Conservation (phyloP, 1,140 invertebrate species). For the Nilaparvata lugens region DNA sequence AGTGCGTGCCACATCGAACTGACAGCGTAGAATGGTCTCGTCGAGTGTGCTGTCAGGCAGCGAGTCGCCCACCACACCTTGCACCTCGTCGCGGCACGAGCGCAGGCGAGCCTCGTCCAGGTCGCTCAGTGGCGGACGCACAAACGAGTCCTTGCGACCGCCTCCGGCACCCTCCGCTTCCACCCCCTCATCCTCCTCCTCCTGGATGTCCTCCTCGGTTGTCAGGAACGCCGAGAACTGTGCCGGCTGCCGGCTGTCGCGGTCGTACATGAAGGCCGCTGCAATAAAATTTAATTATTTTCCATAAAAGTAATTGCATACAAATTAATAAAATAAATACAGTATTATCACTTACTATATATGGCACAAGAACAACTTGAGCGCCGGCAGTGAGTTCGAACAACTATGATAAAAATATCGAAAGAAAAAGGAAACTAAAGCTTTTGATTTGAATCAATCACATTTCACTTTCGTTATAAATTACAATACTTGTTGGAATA, state of each 20-base stretch:
- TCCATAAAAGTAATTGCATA: no score
- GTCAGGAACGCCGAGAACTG: constrained; percentile 59
- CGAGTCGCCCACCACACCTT: constrained; percentile 68
- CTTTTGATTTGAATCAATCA: no score
- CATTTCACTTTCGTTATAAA: no score
- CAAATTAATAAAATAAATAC: no score
- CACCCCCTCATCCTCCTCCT: constrained; percentile 51
- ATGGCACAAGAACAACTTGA: no score
- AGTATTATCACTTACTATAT: no score
- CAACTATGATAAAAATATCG: no score
- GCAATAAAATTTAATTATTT: constrained; percentile 20
- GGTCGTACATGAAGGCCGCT: constrained; percentile 75
- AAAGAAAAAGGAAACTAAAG: no score
- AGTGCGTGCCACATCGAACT: constrained; percentile 61
- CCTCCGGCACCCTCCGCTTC: constrained; percentile 30
- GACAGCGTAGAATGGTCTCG: constrained; percentile 50
- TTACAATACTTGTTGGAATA: no score
- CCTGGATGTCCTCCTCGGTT: constrained; percentile 60
- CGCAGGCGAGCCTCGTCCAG: constrained; percentile 60
- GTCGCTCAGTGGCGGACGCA: constrained; percentile 39
- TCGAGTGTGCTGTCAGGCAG: constrained; percentile 58
- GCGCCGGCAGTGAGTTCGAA: no score
- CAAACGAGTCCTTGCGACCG: constrained; percentile 18
- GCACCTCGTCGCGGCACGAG: constrained; percentile 74
- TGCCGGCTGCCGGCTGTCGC: constrained; percentile 46